Evolutionary conservation across 2,113 vertebrate genomes (phyloP), one percentile per base, ranked within the genome.

Genomic region (Rhynchomys soricoides): DNA sequence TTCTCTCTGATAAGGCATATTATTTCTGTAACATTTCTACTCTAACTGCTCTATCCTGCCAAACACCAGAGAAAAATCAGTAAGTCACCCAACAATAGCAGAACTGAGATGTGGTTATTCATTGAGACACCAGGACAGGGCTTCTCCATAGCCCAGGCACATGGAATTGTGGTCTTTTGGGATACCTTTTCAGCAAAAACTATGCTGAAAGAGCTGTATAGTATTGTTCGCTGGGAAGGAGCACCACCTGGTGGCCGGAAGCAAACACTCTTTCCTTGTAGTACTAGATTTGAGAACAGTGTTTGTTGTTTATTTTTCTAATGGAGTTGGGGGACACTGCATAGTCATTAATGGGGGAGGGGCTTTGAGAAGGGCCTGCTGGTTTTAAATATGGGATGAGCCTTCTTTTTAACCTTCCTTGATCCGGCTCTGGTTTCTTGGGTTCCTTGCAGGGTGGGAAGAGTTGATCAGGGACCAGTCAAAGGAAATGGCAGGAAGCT

Each of bases 181-280:
- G 7, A 31, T 43, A 77, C 78, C 45, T 71, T 83, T 48, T 45
- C 89, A 62, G 5, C 48, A 43, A n/a, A 71, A 87, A 13, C 64
- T 15, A 26, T 31, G 26, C 40, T 19, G 82, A n/a, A 71, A 52
- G 34, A 3, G 8, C 74, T 87, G 29, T 26, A 0, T 37, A 21
- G 68, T 5, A 40, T 37, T 15, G 71, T 4, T 21, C 37, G 50
- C 79, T 75, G 90, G n/a, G 70, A 81, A 93, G n/a, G 43, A 74
- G 59, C 92, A 24, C 86, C 96, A 59, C 90, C 95, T 90, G 91
- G 85, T 37, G 85, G 85, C 66, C 31, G 0, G 43, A 48, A 22
- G 45, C 64, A 37, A 52, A 26, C 4, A 1, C 6, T 1, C 21
- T 40, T 73, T 83, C 13, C 26, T 59, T n/a, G 74, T 19, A 59